Evolutionary conservation across 2,113 vertebrate species (phyloP).

Genomic region (Mesembrinibis cayennensis): DNA sequence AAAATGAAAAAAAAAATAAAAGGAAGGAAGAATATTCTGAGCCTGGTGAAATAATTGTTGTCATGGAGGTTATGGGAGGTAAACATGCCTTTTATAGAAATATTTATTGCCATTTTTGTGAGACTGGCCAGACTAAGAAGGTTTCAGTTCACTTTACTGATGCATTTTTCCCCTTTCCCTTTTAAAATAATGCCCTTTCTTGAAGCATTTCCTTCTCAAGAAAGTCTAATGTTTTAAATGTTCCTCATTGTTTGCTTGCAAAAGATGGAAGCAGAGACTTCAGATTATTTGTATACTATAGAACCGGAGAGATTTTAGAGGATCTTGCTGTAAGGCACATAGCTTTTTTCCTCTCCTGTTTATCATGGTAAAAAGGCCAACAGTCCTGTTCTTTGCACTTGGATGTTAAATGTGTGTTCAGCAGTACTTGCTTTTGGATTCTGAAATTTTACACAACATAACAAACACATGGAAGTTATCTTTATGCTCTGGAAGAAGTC

Average conservation of each 20-base stretch:
- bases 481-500: background rate
- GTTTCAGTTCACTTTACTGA: background rate
- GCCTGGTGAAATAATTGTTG: conserved; percentile 38
- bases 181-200: background rate
- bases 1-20: conserved; percentile 37
- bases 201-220: background rate
- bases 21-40: conserved; percentile 54
- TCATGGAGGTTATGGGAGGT: background rate
- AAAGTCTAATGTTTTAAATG: background rate
- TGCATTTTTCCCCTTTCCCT: background rate
- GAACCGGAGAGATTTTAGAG: background rate
- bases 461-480: background rate
- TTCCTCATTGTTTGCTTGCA: background rate
- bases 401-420: background rate
- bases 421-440: background rate
- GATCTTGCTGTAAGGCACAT: background rate
- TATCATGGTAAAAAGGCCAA: background rate
- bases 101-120: background rate
- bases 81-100: conserved; percentile 29
- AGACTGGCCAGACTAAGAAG: background rate
- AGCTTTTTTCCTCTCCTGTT: background rate
- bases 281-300: background rate
- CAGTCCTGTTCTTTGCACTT: background rate
- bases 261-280: background rate
- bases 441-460: background rate